phyloP scores from a whole-genome alignment of 2,888 invertebrate species.

The Drosophila parthenogenetica region DNA sequence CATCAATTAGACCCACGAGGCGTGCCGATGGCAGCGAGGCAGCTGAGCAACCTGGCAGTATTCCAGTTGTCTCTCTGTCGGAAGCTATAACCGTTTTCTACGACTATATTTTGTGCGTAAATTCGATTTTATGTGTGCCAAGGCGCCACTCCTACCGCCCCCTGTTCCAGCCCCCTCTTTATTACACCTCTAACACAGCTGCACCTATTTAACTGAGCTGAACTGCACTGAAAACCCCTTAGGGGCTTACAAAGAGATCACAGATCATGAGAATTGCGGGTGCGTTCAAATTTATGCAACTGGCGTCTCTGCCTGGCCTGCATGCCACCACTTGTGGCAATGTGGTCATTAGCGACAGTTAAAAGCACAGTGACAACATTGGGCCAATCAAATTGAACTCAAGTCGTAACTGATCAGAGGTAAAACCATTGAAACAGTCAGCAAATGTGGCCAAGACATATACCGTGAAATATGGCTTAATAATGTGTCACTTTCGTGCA shows the following conservation, averaged over 20 bases:
- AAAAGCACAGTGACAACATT: conserved; percentile 49
- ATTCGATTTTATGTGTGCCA: conserved; percentile 70
- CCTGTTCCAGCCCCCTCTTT: background rate
- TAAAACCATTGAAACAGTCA: conserved; percentile 14
- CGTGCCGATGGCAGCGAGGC: conserved; percentile 37
- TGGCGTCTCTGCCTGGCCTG: conserved; percentile 17
- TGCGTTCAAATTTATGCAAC: conserved; percentile 58
- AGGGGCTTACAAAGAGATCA: conserved; percentile 15
- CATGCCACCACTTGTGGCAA: conserved; percentile 18
- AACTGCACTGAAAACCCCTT: conserved; percentile 13
- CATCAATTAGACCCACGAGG: conserved; percentile 78
- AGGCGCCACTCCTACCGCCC: conserved; percentile 45
- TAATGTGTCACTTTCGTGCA: conserved; percentile 40
- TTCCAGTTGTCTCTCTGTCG: conserved; percentile 75
- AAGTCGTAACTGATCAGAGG: conserved; percentile 1
- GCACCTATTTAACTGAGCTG: conserved; percentile 55
- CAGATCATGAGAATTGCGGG: conserved; percentile 54
- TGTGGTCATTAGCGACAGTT: conserved; percentile 44
- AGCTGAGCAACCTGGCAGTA: conserved; percentile 24
- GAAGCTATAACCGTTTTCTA: conserved; percentile 77
- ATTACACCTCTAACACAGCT: conserved; percentile 38
- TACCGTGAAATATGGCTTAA: conserved; percentile 28
- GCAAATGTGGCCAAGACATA: conserved; percentile 19
- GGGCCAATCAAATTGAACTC: conserved; percentile 1
- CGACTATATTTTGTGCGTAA: conserved; percentile 78